A percentile compares a stretch with the other conserved stretches of the same genome.
Conservation (phyloP, 2,888 invertebrate species). For the Acanthosepion esculentum region DNA sequence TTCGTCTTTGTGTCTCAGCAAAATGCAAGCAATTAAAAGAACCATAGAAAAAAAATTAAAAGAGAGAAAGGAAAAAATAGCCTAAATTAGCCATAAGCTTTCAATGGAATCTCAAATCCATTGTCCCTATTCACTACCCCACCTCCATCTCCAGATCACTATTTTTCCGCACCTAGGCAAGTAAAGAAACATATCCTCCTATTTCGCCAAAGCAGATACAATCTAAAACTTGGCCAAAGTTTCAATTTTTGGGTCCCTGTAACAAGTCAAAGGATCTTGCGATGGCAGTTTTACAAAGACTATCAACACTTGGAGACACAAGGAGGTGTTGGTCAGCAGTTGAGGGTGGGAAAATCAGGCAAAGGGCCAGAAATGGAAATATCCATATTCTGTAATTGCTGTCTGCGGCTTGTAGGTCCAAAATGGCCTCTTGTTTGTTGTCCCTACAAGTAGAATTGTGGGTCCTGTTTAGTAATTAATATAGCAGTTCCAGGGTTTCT, state of each 20-base stretch:
- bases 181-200: neutral
- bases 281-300: neutral
- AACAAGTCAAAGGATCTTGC: neutral
- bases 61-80: neutral
- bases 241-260: neutral
- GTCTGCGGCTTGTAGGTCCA: neutral
- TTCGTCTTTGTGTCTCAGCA: neutral
- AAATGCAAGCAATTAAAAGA: slow-evolving; percentile 6
- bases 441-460: neutral
- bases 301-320: neutral
- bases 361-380: slow-evolving; percentile 33
- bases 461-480: neutral
- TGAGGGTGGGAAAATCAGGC: neutral
- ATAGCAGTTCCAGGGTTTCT: neutral
- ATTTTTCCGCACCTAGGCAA: neutral
- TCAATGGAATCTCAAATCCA: neutral
- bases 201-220: neutral
- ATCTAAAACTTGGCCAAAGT: neutral
- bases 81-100: neutral
- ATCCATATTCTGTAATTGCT: neutral
- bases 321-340: too few relatives aligned
- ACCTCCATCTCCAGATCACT: neutral
- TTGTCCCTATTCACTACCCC: too few relatives aligned
- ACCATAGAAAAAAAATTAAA: neutral
- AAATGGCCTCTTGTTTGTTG: slow-evolving; percentile 33